Conservation (phyloP, 2,797 vertebrate genomes). For the Cottoperca gobio region DNA sequence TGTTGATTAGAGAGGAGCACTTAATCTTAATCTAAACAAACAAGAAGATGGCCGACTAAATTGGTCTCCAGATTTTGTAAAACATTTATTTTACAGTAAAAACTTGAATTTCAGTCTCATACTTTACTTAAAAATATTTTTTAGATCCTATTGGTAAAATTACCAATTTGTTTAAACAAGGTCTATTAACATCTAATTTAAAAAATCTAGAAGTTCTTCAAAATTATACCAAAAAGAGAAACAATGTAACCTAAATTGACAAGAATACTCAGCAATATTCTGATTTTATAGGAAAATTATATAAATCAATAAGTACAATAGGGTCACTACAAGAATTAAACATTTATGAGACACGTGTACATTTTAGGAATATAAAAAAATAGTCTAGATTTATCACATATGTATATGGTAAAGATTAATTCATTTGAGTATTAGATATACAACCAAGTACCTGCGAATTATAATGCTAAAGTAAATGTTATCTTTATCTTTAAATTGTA, state of each 20-base stretch:
- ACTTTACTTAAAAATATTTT: neutral
- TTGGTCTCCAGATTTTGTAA: neutral
- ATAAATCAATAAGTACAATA: neutral
- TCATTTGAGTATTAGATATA: neutral
- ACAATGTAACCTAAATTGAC: neutral
- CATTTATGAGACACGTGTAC: neutral
- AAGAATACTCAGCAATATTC: neutral
- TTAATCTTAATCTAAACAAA: constrained; percentile 86
- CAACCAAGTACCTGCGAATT: no score
- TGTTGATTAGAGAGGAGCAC: constrained; percentile 85
- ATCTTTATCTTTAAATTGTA: neutral
- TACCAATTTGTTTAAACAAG: neutral
- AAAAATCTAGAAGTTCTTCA: no score
- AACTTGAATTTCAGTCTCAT: neutral
- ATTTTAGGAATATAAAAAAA: neutral
- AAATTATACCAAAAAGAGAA: neutral
- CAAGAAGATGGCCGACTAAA: constrained; percentile 72
- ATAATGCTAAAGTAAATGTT: no score
- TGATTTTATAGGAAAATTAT: neutral
- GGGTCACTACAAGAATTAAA: neutral
- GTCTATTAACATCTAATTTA: no score
- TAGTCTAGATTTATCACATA: neutral
- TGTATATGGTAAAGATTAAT: accelerated
- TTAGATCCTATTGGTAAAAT: accelerated
- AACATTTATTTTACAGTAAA: neutral